Conservation (phyloP, 2,113 vertebrate genomes). For the Apaloderma vittatum region DNA sequence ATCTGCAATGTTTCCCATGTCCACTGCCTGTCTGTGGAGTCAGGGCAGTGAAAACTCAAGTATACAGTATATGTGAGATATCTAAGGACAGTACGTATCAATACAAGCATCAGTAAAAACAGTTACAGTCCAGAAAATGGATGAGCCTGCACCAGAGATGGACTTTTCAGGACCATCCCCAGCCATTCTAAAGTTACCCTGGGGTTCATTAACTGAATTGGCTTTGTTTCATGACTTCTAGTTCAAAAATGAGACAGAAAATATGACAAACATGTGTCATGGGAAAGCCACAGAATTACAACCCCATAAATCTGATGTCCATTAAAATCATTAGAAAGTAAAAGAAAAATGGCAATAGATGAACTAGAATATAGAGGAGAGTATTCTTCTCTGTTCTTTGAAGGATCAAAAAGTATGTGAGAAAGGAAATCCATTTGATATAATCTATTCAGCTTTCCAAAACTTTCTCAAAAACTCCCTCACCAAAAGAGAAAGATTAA, state of each 20-base stretch:
- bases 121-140: background rate
- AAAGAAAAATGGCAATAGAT: background rate
- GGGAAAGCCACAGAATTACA: background rate
- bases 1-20: fast-evolving
- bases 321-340: background rate
- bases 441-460: background rate
- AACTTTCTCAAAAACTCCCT: background rate
- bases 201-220: background rate
- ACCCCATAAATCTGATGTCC: background rate
- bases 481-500: background rate
- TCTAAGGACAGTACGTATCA: background rate
- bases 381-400: background rate
- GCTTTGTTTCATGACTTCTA: background rate
- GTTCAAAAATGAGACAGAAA: background rate
- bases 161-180: background rate
- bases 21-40: background rate
- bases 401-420: background rate
- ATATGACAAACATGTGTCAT: background rate
- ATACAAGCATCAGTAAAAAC: background rate
- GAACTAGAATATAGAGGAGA: background rate
- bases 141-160: background rate
- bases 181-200: background rate
- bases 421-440: background rate
- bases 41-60: background rate
- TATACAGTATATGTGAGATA: background rate